A percentile compares a stretch with the other conserved stretches of the same genome.
Conservation (phyloP, 2,113 vertebrate species). For the Tapirus terrestris region DNA sequence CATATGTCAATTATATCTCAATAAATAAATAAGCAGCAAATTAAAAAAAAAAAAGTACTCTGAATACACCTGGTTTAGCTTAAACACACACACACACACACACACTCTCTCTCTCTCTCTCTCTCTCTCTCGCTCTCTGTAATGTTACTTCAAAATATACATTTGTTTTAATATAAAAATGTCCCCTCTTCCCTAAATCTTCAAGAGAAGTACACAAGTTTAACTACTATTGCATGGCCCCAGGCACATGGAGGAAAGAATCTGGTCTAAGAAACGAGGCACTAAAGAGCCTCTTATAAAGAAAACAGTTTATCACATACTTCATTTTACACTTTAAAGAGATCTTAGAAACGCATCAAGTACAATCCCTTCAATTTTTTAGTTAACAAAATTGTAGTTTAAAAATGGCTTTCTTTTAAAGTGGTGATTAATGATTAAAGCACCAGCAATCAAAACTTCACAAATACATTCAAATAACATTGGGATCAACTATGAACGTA, state of each 20-base stretch:
- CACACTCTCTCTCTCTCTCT: too few relatives aligned
- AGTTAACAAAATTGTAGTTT: neutral
- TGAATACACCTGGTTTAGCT: neutral
- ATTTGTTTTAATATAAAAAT: constrained; percentile 31
- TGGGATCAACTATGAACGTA: neutral
- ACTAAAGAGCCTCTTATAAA: neutral
- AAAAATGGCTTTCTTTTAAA: neutral
- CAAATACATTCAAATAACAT: neutral
- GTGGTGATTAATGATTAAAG: neutral
- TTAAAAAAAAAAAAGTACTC: too few relatives aligned
- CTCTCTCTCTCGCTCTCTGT: neutral
- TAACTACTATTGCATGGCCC: neutral
- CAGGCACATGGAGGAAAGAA: neutral
- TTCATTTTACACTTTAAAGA: neutral
- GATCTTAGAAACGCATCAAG: neutral
- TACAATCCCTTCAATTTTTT: neutral
- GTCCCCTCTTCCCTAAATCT: neutral
- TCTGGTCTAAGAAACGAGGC: neutral
- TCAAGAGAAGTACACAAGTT: neutral
- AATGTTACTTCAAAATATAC: constrained; percentile 43
- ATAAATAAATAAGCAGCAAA: too few relatives aligned
- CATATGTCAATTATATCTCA: too few relatives aligned
- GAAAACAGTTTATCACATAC: neutral
- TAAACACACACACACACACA: neutral
- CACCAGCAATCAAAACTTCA: neutral